Conservation (phyloP, 2,888 invertebrate species). For the Polydrusus tereticollis region DNA sequence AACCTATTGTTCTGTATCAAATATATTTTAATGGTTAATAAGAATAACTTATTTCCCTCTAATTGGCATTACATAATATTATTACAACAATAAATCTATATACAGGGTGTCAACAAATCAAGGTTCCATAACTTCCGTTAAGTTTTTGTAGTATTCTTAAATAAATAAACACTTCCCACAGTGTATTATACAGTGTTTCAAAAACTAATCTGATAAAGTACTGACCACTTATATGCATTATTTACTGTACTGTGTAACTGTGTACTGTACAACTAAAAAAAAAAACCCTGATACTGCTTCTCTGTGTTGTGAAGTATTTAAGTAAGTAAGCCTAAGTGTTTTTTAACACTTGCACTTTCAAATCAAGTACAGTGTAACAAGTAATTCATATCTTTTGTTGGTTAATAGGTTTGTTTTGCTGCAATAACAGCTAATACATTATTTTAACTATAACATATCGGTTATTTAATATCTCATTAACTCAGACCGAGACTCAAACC, state of each 20-base stretch:
- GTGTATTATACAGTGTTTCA: no score
- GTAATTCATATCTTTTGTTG: slow-evolving; percentile 1
- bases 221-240: no score
- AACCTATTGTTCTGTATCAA: neutral
- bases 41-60: neutral
- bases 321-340: no score
- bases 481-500: slow-evolving; percentile 9
- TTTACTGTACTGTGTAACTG: no score
- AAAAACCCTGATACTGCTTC: no score
- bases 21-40: neutral
- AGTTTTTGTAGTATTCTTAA: no score
- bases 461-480: slow-evolving; percentile 28
- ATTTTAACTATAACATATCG: slow-evolving; percentile 7
- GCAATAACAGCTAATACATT: slow-evolving; percentile 26
- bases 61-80: neutral
- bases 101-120: no score
- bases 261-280: no score
- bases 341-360: neutral
- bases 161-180: no score
- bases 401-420: slow-evolving; percentile 28
- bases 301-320: no score
- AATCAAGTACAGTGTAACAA: slow-evolving; percentile 3
- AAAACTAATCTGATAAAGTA: no score
- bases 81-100: neutral
- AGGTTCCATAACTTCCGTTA: no score